Percentiles rank a stretch among this genome's conserved stretches.
Evolutionary conservation across 2,113 vertebrate genomes (phyloP).

Genomic region (Potamarius usumacintae): DNA sequence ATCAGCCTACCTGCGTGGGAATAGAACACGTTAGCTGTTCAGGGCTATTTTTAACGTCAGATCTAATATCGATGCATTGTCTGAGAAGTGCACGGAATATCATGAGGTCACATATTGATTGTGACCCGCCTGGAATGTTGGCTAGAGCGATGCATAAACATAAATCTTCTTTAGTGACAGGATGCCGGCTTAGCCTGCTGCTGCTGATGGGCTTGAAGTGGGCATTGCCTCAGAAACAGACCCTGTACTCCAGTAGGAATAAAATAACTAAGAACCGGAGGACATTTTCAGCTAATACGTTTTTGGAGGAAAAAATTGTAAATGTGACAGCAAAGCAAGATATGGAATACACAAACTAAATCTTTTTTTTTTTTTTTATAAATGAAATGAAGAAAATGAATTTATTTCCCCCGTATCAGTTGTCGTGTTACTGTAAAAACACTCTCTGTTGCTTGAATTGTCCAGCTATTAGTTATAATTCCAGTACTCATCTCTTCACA

Average conservation of each 20-base stretch:
- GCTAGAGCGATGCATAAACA: constrained; percentile 9
- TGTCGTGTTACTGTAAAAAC: not conserved
- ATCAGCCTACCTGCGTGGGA: not conserved
- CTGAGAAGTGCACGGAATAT: constrained; percentile 16
- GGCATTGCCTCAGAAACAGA: constrained; percentile 1
- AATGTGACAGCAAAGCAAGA: not conserved
- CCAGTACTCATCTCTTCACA: not conserved
- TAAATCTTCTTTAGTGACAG: constrained; percentile 30
- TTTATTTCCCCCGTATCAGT: not conserved
- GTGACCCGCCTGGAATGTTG: not conserved
- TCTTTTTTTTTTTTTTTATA: not conserved
- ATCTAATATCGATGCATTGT: constrained; percentile 22
- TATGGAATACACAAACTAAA: not conserved
- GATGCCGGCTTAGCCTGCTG: not conserved
- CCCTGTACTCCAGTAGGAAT: not conserved
- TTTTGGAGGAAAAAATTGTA: not conserved
- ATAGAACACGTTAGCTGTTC: not conserved
- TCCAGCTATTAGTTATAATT: not conserved
- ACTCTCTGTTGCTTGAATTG: not conserved
- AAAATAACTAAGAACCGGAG: not conserved
- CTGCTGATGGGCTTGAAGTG: constrained; percentile 5
- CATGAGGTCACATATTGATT: constrained; percentile 31
- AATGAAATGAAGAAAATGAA: not conserved
- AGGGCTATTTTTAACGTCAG: constrained; percentile 11
- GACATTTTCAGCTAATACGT: not conserved